Conservation (phyloP, 2,797 vertebrate species). For the Esox masquinongy region DNA sequence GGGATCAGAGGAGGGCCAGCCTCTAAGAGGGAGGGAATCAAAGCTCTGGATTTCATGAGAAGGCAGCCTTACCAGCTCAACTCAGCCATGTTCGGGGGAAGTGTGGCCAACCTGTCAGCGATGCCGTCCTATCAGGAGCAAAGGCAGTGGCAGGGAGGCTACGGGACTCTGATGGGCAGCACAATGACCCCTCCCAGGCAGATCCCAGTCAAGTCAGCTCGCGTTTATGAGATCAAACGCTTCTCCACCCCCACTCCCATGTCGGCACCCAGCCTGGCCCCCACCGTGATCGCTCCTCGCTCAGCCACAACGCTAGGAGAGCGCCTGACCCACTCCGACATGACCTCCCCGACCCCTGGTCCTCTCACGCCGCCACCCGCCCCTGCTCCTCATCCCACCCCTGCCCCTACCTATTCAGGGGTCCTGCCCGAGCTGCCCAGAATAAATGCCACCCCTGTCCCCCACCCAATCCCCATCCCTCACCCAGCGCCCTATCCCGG, state of each 20-base stretch:
- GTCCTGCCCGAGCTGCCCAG: conserved; percentile 70
- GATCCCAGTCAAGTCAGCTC: conserved; percentile 83
- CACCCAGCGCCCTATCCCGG: conserved; percentile 59
- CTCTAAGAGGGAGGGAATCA: conserved; percentile 86
- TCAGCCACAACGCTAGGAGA: conserved; percentile 91
- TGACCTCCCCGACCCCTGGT: conserved; percentile 71
- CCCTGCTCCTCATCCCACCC: conserved; percentile 16
- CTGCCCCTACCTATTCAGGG: conserved; percentile 32
- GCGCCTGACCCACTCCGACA: conserved; percentile 79
- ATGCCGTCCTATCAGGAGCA: conserved; percentile 69
- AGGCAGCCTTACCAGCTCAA: conserved; percentile 97
- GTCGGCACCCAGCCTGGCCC: conserved; percentile 81
- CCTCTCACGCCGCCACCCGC: conserved; percentile 27
- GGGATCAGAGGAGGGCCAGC: conserved; percentile 60
- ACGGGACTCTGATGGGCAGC: conserved; percentile 69
- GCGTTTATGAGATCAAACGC: conserved; percentile 91
- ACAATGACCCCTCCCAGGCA: conserved; percentile 78
- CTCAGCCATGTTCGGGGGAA: conserved; percentile 91
- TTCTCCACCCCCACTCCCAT: conserved; percentile 95
- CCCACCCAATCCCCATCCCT: conserved; percentile 54
- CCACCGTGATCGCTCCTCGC: conserved; percentile 87
- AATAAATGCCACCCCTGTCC: conserved; percentile 61
- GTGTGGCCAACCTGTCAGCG: conserved; percentile 57
- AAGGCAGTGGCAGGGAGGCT: conserved; percentile 59
- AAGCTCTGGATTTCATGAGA: conserved; percentile 91